Base-by-base conservation (phyloP, 2,113 vertebrate genomes). In the Catharus fuscescens region DNA sequence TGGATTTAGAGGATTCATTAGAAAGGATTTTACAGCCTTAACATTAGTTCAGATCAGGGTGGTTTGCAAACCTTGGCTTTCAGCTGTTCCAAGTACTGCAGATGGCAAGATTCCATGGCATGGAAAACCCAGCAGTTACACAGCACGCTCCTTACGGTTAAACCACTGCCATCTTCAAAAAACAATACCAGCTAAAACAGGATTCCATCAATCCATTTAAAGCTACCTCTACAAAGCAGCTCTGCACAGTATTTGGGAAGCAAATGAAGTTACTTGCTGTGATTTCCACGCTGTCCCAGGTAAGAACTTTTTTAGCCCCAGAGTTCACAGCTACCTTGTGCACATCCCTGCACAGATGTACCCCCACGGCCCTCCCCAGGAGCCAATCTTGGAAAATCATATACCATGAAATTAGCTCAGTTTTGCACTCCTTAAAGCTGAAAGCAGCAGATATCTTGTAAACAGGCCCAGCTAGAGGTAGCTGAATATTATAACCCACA, bases 1-100 rank as follows among this genome's bases (percentile, higher is more conserved):
- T 61, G 66, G 73, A 93, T 95, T 93, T 87, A 70, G 36, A 87
- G 42, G 53, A 89, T 87, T 92, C 57, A 79, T 80, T 86, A 92
- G 65, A 45, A 67, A 89, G 59, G 66, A 92, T 66, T 91, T 88
- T 74, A 82, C 31, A 78, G 52, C 54, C 52, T 95, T 93, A 85
- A 87, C 18, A 5, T 36, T 32, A 54, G 70, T 62, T 90, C 56
- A 70, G 23, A 85, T 71, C 18, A 29, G 19, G 38, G 29, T 57
- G 12, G 32, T 70, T 88, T 64, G n/a, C 60, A 88, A 73, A 60
- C 47, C 24, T 50, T 40, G 45, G 44, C 44, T 73, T 80, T 74
- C 48, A 48, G 44, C 44, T 36, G 34, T 29, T 80, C 34, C 42
- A 80, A 61, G 60, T 8, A 71, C 8, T 0, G 0, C 42, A 32